phyloP scores from a whole-genome alignment of 2,888 invertebrate species.

The Drosophila differens region DNA sequence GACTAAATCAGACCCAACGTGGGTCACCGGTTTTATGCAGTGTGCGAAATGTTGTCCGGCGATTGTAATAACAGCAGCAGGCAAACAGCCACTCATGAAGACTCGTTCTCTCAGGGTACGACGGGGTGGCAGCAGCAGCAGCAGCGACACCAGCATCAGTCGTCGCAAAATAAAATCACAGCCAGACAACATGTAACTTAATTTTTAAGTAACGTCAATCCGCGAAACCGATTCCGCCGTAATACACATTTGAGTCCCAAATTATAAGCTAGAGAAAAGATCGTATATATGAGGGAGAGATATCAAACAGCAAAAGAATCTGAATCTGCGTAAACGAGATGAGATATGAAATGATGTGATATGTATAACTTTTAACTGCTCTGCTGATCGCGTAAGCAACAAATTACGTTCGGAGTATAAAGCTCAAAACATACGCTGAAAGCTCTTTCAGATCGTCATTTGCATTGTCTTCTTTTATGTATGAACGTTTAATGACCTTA shows the following conservation, averaged over 20 bases:
- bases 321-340: neutral
- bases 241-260: conserved; percentile 15
- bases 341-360: conserved; percentile 18
- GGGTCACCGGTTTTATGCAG: conserved; percentile 84
- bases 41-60: conserved; percentile 61
- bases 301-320: conserved; percentile 9
- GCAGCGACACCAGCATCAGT: conserved; percentile 11
- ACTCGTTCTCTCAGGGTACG: conserved; percentile 54
- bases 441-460: conserved; percentile 5
- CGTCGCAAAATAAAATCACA: conserved; percentile 19
- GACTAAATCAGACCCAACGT: conserved; percentile 83
- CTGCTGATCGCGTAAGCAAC: conserved; percentile 11
- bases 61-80: conserved; percentile 38
- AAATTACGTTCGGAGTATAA: conserved; percentile 2
- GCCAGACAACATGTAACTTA: conserved; percentile 30
- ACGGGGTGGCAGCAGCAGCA: conserved; percentile 18
- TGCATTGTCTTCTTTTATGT: neutral
- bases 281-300: conserved; percentile 12
- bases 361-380: conserved; percentile 16
- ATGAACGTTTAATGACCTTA: neutral
- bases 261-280: conserved; percentile 13
- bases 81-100: conserved; percentile 39
- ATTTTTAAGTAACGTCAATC: conserved; percentile 30
- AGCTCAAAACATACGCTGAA: conserved; percentile 19
- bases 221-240: conserved; percentile 37